phyloP scores from a whole-genome alignment of 2,797 vertebrate species.

The Falco berigora region DNA sequence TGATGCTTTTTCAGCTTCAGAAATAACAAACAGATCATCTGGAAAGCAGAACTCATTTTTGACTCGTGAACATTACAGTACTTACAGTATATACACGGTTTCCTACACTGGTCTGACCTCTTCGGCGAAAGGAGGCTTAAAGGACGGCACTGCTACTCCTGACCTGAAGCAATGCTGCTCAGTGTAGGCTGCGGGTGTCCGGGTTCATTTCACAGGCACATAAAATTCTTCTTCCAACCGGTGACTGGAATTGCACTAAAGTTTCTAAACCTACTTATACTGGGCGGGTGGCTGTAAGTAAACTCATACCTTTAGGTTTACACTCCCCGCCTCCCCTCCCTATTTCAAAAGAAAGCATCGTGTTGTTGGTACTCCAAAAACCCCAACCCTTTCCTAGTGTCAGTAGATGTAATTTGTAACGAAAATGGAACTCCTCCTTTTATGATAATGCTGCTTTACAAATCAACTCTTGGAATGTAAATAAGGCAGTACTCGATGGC shows the following conservation, averaged over 20 bases:
- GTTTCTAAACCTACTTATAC: background rate
- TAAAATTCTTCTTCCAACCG: background rate
- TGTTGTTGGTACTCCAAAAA: background rate
- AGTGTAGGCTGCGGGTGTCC: background rate
- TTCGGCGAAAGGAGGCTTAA: background rate
- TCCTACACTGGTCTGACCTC: background rate
- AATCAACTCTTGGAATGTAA: constrained; percentile 49
- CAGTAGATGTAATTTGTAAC: background rate
- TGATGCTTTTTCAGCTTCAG: background rate
- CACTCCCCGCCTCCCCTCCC: background rate
- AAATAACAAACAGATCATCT: background rate
- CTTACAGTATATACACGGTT: background rate
- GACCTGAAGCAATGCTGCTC: background rate
- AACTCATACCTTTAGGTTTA: background rate
- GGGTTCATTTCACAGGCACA: background rate
- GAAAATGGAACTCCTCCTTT: background rate
- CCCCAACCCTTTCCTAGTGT: background rate
- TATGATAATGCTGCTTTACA: constrained; percentile 26
- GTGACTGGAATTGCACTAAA: background rate
- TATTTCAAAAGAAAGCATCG: background rate
- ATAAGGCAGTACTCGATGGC: constrained; percentile 56
- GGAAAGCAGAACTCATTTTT: background rate
- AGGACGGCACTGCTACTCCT: background rate
- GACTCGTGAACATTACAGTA: background rate
- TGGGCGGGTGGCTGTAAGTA: background rate